phyloP scores from a whole-genome alignment of 2,888 invertebrate species.

The Entomobrya proxima region DNA sequence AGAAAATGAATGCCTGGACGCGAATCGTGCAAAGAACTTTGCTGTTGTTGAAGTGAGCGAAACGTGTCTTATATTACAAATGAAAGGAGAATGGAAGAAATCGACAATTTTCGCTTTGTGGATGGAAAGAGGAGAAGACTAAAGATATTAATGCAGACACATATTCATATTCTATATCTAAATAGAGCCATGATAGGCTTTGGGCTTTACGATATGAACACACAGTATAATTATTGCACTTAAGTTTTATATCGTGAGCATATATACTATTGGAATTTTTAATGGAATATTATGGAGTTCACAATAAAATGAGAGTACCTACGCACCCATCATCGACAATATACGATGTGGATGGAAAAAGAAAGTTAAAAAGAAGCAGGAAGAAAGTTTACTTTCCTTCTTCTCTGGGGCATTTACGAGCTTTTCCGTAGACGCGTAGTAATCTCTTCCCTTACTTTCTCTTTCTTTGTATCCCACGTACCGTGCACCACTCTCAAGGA shows the following conservation, averaged over 20 bases:
- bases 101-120: constrained; percentile 14
- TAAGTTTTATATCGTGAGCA: no score
- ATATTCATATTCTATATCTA: no score
- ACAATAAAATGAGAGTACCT: not conserved
- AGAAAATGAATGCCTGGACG: not conserved
- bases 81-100: not conserved
- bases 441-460: not conserved
- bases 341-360: not conserved
- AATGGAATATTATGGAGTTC: no score
- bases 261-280: no score
- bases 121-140: not conserved
- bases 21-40: not conserved
- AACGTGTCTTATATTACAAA: constrained; percentile 7
- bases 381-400: not conserved
- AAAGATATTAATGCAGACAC: not conserved
- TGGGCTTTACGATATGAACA: no score
- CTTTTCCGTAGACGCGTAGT: not conserved
- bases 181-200: no score
- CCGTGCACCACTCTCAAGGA: no score
- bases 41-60: not conserved
- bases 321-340: not conserved
- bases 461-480: not conserved
- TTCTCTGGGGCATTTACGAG: not conserved
- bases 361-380: not conserved
- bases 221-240: no score